Evolutionary conservation across 2,797 vertebrate genomes (phyloP).

Genomic region (Muraenolepis orangiensis): DNA sequence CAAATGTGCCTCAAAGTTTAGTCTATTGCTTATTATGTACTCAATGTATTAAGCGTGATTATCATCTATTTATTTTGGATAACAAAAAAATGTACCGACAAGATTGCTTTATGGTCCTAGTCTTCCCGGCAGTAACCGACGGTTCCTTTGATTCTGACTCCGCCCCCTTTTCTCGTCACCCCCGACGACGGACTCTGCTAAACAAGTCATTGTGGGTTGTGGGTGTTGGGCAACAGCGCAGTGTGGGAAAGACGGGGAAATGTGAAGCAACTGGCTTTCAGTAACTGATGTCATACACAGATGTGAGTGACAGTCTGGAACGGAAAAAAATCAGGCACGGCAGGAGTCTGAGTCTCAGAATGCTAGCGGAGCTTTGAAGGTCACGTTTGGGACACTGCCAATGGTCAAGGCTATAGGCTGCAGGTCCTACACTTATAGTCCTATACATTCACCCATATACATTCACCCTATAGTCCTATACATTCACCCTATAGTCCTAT

Average conservation of each 20-base stretch:
- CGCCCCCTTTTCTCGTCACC: background rate
- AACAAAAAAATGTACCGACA: too few species aligned
- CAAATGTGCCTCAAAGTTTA: slow-evolving; percentile 56
- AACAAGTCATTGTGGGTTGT: background rate
- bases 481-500: too few species aligned
- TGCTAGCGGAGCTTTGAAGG: background rate
- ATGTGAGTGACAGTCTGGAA: background rate
- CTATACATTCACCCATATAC: too few species aligned
- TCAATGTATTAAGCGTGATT: background rate
- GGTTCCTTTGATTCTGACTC: background rate
- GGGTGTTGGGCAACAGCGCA: background rate
- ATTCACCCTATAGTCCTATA: too few species aligned
- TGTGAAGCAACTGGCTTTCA: background rate
- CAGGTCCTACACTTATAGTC: background rate
- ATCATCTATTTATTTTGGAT: background rate
- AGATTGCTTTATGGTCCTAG: background rate
- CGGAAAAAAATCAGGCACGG: background rate
- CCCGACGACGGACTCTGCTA: background rate
- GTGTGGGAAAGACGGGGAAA: background rate
- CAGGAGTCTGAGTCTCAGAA: background rate
- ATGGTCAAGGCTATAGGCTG: background rate
- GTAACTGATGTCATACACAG: background rate
- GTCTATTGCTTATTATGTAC: background rate
- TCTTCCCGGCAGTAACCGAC: background rate
- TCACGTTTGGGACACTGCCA: background rate